Conservation (phyloP, 2,888 invertebrate species). For the Leptopilina drosophilae region DNA sequence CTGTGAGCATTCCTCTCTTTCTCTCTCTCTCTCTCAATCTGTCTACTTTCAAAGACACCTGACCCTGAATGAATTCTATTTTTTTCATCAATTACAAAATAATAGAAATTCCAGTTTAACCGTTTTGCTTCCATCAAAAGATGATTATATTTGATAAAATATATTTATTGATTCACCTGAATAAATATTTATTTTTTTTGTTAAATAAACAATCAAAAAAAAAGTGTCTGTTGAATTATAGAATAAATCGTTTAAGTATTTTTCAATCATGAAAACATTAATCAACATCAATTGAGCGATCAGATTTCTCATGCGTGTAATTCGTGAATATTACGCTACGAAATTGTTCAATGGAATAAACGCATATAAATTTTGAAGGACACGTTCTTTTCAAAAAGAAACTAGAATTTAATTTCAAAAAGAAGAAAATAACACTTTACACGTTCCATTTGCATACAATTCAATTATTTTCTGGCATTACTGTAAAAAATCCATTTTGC, state of each 20-base stretch:
- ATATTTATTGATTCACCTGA: neutral
- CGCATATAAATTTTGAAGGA: constrained; percentile 3
- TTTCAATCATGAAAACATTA: constrained; percentile 8
- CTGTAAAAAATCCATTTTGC: neutral
- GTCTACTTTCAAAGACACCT: neutral
- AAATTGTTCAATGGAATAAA: neutral
- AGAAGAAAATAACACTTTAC: neutral
- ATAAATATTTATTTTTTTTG: neutral
- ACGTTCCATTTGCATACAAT: neutral
- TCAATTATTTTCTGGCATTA: neutral
- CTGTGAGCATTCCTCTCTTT: neutral
- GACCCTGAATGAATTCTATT: constrained; percentile 18
- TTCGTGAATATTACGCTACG: neutral
- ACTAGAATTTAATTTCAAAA: neutral
- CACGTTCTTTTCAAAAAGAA: neutral
- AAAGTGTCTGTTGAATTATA: neutral
- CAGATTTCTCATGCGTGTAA: neutral
- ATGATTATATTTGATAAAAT: neutral
- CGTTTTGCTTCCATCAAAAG: neutral
- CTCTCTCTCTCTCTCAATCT: no score
- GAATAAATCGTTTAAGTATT: neutral
- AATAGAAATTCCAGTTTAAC: neutral
- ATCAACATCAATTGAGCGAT: constrained; percentile 5
- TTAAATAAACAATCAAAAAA: neutral
- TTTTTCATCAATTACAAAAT: neutral